These are phyloP conservation scores for Percopsis transmontana DNA, from an alignment of 2,113 vertebrate genomes.

Conservation along the genomic window DNA sequence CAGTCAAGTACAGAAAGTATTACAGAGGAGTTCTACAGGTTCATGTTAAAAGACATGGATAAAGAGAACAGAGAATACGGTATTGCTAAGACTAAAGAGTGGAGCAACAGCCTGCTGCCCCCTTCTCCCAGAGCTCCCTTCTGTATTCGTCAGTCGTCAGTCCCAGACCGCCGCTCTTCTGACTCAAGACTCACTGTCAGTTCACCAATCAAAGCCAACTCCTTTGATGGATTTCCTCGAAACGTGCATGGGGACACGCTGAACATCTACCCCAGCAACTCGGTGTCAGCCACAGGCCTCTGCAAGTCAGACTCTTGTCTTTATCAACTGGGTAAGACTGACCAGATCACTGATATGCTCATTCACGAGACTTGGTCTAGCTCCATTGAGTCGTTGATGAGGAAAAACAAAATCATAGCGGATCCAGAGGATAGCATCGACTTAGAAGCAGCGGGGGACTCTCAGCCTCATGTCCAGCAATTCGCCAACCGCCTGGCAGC, in stretches of 20 bases:
- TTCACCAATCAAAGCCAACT: conserved; percentile 91
- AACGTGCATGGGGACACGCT: conserved; percentile 82
- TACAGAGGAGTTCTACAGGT: conserved; percentile 95
- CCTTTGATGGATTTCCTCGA: conserved; percentile 90
- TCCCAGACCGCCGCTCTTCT: conserved; percentile 86
- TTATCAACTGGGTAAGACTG: conserved; percentile 85
- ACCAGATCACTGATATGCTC: conserved; percentile 92
- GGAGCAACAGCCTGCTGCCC: conserved; percentile 83
- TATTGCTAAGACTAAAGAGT: conserved; percentile 84
- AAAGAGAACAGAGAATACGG: conserved; percentile 85
- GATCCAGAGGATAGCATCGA: conserved; percentile 78
- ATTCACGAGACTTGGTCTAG: conserved; percentile 95
- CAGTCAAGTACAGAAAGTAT: conserved; percentile 98
- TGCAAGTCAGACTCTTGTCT: conserved; percentile 96
- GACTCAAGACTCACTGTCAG: conserved; percentile 87
- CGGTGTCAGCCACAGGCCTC: conserved; percentile 81
- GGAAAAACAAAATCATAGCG: conserved; percentile 93
- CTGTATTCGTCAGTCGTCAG: conserved; percentile 89
- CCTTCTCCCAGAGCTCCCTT: conserved; percentile 82
- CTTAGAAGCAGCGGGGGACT: conserved; percentile 69
- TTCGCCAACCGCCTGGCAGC: conserved; percentile 81
- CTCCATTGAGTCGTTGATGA: conserved; percentile 95
- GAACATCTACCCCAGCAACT: conserved; percentile 78
- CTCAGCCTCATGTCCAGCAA: conserved; percentile 78
- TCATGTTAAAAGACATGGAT: conserved; percentile 92